Conservation (phyloP, 2,888 invertebrate genomes). For the Drosophila lutescens region DNA sequence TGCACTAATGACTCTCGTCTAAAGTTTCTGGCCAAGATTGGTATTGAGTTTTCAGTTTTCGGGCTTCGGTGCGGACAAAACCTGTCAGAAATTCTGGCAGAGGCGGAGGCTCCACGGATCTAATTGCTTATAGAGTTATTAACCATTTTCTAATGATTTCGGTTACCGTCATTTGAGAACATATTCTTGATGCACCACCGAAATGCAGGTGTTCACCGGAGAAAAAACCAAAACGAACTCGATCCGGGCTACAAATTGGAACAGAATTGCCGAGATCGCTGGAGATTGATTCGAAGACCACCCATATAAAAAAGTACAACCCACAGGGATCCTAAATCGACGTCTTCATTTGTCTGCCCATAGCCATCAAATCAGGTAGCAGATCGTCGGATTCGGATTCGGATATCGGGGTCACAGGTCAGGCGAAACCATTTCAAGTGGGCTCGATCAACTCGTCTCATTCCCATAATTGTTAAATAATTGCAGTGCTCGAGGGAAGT, state of each 20-base stretch:
- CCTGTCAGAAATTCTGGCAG: slow-evolving; percentile 48
- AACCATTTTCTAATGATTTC: slow-evolving; percentile 49
- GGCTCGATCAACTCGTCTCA: neutral
- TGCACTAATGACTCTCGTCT: slow-evolving; percentile 39
- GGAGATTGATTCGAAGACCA: slow-evolving; percentile 33
- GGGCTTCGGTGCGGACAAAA: slow-evolving; percentile 49
- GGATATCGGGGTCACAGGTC: slow-evolving; percentile 17
- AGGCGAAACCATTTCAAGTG: slow-evolving; percentile 20
- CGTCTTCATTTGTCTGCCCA: slow-evolving; percentile 21
- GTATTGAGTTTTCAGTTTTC: slow-evolving; percentile 15
- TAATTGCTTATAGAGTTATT: slow-evolving; percentile 75
- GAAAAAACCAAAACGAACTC: slow-evolving; percentile 7
- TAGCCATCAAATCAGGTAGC: slow-evolving; percentile 28
- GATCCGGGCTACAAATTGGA: slow-evolving; percentile 36
- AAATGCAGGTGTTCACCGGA: slow-evolving; percentile 22
- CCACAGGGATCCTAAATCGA: slow-evolving; percentile 7
- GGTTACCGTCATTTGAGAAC: slow-evolving; percentile 56
- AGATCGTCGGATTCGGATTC: slow-evolving; percentile 7
- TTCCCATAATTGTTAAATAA: slow-evolving; percentile 31
- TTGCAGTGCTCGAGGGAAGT: slow-evolving; percentile 5
- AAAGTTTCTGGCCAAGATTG: slow-evolving; percentile 15
- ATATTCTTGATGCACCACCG: neutral
- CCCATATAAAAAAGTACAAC: slow-evolving; percentile 10
- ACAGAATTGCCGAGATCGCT: slow-evolving; percentile 30
- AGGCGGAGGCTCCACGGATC: slow-evolving; percentile 32